Base-by-base conservation (phyloP, 2,113 vertebrate genomes). In the Nothobranchius kuhntae region DNA sequence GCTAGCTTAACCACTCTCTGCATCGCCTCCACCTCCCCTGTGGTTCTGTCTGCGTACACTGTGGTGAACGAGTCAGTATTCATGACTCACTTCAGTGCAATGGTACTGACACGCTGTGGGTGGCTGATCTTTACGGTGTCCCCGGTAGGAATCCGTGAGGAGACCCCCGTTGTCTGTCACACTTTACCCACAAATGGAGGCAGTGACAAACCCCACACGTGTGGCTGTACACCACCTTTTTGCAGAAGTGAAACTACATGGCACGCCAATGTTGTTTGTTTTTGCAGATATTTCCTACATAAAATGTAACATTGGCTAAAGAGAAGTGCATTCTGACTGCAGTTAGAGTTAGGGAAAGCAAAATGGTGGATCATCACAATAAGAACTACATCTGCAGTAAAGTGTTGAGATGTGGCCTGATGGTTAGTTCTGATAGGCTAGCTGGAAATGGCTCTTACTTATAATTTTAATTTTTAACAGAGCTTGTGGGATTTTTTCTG, bases 231-330 rank as follows among this genome's bases (percentile, higher is more conserved):
- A 1, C 21, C 21, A 24, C 15, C 54, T 60, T 80, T 84, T 38
- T 71, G 58, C 55, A 87, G 69, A 87, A 87, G 58, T 76, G 77
- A 88, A 87, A 90, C 83, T 10, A 10, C n/a, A 13, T 21, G 6
- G 30, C 30, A 30, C 4, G 30, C 30, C 3, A 4, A 9, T 9
- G 2, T 40, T 21, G 44, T 6, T 2, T 60, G 21, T 40, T 42
- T 62, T 62, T 59, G 2, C 17, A 63, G 45, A 56, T 21, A 55
- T 40, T 51, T 58, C 2, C 21, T 21, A 10, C 9, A 46, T 40
- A 9, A 60, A 17, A 36, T 71, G 13, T 30, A 12, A 14, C 2
- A 46, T 9, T 42, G n/a, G 10, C 5, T 7, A 13, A 38, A 11
- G 15, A 46, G 17, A 9, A 26, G 7, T 35, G 38, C 21, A 51